Base-by-base conservation (phyloP, 2,113 vertebrate species). In the Petromus typicus region DNA sequence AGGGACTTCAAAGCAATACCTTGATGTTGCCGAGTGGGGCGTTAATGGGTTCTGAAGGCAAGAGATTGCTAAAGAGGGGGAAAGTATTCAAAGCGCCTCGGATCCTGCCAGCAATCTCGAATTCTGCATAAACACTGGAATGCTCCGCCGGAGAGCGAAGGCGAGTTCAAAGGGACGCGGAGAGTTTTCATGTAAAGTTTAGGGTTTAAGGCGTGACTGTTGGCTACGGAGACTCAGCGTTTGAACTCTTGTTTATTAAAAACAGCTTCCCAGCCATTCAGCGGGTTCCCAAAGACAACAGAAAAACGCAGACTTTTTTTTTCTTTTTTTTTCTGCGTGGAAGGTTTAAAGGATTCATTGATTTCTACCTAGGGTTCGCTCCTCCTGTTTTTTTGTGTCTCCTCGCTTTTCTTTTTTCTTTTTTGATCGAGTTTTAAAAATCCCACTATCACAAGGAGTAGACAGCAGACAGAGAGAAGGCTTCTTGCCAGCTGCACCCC, bases 1-100 rank as follows among this genome's bases (percentile, higher is more conserved):
- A 99, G 99, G 99, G 99, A 99, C 99, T 99, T 99, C 99, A 99
- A 99, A 99, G 99, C 98, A 96, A 96, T 96, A 99, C 99, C 99
- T 99, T 99, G 99, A 99, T 99, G 99, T 99, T 99, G 97, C 98
- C 98, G 97, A 99, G 99, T 98, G 99, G 98, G 87, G 99, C 99
- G 99, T 99, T 99, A 99, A 99, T 99, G 98, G 99, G 98, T 99
- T 99, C 99, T 99, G 99, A 99, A 99, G 99, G 99, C 99, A 99
- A 99, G 99, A 99, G 99, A 99, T 99, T 99, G 99, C 99, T 98
- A 97, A 97, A 98, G 96, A 98, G 98, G 96, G 97, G 97, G 95
- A 98, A 98, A 98, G 99, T 98, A 99, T 99, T 98, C 99, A 99
- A 99, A 98, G 99, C 98, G 98, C 98, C 98, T 98, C 98, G 98